A percentile compares a stretch with the other conserved stretches of the same genome.
phyloP scores from a whole-genome alignment of 2,797 vertebrate species.

The Pterois miles region DNA sequence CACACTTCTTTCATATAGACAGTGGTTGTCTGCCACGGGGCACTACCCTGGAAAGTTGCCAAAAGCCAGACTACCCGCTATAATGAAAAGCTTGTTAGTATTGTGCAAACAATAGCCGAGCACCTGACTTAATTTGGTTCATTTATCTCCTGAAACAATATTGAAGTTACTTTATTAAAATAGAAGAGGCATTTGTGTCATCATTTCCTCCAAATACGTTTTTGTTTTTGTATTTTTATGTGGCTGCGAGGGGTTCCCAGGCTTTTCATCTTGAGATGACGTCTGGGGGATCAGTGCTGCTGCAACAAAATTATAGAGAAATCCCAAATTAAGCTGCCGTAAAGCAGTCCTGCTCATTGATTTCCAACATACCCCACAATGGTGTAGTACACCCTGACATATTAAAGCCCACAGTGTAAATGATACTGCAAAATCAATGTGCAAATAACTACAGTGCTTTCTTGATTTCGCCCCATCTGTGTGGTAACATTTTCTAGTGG shows the following conservation, averaged over 20 bases:
- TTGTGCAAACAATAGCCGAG: neutral
- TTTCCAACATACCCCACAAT: neutral
- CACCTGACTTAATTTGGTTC: neutral
- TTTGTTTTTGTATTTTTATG: neutral
- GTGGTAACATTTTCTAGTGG: neutral
- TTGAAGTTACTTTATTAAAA: no score
- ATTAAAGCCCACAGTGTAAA: neutral
- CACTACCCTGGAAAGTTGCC: no score
- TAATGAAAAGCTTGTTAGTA: neutral
- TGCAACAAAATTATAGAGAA: neutral
- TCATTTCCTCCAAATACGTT: neutral
- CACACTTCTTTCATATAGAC: neutral
- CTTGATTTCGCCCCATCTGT: neutral
- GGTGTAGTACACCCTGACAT: neutral
- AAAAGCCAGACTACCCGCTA: neutral
- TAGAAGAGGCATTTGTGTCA: no score
- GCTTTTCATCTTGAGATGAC: neutral
- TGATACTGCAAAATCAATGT: neutral
- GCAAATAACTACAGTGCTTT: neutral
- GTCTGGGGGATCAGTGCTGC: neutral
- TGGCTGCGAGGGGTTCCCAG: neutral
- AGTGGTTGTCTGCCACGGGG: neutral
- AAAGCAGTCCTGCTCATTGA: neutral
- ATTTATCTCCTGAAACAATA: no score
- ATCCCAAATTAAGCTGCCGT: neutral